These are phyloP conservation scores for Esox masquinongy DNA, from an alignment of 2,797 vertebrate genomes.

Conservation along the genomic window DNA sequence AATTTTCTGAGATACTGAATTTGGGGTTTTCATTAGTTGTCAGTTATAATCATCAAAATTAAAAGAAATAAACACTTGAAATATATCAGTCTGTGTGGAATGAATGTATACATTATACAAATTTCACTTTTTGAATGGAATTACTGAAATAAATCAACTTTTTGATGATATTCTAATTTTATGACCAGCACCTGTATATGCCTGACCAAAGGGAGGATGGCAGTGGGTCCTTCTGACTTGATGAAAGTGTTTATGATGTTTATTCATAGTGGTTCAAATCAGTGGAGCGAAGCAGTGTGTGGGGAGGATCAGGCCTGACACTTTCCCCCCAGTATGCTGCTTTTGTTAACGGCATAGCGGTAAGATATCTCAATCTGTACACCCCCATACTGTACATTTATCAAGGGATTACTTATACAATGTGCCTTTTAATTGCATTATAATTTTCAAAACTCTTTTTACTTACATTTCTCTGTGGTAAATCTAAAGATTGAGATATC, in stretches of 20 bases:
- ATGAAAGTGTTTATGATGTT: background rate
- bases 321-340: constrained; percentile 86
- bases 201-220: background rate
- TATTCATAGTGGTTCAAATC: constrained; percentile 78
- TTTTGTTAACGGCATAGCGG: constrained; percentile 91
- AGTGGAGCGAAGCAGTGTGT: constrained; percentile 79
- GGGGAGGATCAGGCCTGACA: constrained; percentile 78
- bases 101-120: no score
- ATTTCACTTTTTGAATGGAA: no score
- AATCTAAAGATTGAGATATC: background rate
- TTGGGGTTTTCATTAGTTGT: no score
- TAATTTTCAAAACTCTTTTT: background rate
- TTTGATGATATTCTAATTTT: no score
- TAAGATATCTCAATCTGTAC: constrained; percentile 64
- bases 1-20: no score
- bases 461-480: background rate
- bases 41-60: no score
- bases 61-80: no score
- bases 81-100: no score
- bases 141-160: no score
- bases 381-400: background rate
- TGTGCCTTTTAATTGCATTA: background rate
- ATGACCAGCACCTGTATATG: no score
- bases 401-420: background rate
- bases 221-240: background rate